phyloP scores from a whole-genome alignment of 2,888 invertebrate genomes.

The Cryptophagus acutangulus region DNA sequence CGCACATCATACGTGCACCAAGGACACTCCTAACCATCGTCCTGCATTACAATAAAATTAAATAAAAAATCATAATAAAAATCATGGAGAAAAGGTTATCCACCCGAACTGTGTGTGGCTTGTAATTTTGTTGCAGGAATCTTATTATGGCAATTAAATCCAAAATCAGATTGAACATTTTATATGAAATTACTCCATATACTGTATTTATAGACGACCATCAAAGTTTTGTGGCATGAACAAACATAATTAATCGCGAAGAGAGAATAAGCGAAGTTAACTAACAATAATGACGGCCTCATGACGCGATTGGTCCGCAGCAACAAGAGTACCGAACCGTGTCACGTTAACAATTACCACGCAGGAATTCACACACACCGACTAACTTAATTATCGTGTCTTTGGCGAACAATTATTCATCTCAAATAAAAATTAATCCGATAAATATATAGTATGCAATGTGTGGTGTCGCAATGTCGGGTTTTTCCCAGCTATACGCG shows the following conservation, averaged over 20 bases:
- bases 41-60: conserved; percentile 17
- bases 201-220: not conserved
- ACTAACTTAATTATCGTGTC: conserved; percentile 30
- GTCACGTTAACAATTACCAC: conserved; percentile 25
- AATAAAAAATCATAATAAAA: not conserved
- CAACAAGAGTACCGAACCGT: conserved; percentile 23
- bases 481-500: no score
- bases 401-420: no score
- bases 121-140: no score
- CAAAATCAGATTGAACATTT: not conserved
- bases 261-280: not conserved
- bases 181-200: not conserved
- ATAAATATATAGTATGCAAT: no score
- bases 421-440: conserved; percentile 2
- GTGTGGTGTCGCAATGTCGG: no score
- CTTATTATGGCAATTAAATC: not conserved
- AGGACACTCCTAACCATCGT: conserved; percentile 26
- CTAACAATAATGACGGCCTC: conserved; percentile 1
- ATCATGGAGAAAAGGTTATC: not conserved
- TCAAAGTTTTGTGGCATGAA: not conserved
- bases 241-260: not conserved
- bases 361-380: conserved; percentile 30
- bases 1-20: conserved; percentile 33
- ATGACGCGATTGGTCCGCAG: not conserved
- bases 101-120: no score